Conservation (phyloP, 1,140 invertebrate genomes). For the Heliothis subflexa region DNA sequence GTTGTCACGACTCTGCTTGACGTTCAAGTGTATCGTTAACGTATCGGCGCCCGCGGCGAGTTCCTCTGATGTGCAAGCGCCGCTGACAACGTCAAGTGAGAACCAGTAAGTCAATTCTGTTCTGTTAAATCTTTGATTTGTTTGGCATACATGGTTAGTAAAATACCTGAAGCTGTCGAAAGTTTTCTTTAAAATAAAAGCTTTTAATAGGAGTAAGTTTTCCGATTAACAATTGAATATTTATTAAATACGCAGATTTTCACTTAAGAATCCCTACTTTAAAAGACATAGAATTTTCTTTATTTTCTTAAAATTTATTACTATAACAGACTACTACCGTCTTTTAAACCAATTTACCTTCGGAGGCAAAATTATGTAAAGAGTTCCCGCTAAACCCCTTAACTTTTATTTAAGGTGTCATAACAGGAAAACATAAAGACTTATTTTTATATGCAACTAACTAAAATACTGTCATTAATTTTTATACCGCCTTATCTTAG, state of each 20-base stretch:
- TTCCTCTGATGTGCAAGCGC: conserved; percentile 27
- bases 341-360: neutral
- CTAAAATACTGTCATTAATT: conserved; percentile 13
- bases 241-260: too few species aligned
- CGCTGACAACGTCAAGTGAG: neutral
- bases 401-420: too few species aligned
- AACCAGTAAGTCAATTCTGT: neutral
- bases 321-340: neutral
- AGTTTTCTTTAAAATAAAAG: too few species aligned
- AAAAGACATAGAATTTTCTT: too few species aligned
- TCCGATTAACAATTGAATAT: too few species aligned
- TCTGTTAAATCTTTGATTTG: neutral
- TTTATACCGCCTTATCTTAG: conserved; percentile 1
- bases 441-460: neutral
- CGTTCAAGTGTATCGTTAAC: conserved; percentile 34
- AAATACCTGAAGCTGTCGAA: too few species aligned
- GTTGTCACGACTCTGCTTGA: conserved; percentile 13
- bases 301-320: too few species aligned
- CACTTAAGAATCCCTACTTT: too few species aligned
- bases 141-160: too few species aligned
- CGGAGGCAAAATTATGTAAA: neutral
- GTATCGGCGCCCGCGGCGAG: conserved; percentile 22
- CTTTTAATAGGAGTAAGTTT: too few species aligned
- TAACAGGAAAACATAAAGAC: neutral
- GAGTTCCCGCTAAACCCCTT: too few species aligned